These are phyloP conservation scores for Novumbra hubbsi DNA, from an alignment of 2,797 vertebrate genomes.

Conservation along the genomic window DNA sequence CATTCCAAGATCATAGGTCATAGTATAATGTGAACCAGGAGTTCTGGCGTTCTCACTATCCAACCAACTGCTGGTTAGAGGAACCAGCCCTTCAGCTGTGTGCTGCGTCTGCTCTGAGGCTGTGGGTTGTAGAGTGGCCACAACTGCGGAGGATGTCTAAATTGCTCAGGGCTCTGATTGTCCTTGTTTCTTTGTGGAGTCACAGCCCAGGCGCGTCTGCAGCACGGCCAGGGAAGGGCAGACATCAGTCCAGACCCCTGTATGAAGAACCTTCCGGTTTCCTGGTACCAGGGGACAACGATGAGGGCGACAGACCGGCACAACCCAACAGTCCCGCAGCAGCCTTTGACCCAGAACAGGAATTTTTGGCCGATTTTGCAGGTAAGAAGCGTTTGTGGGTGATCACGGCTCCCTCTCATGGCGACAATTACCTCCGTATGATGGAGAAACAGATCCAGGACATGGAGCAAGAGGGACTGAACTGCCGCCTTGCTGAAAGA, in stretches of 20 bases:
- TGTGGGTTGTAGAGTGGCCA: background rate
- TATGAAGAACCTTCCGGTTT: constrained; percentile 62
- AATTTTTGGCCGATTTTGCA: constrained; percentile 73
- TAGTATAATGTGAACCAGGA: constrained; percentile 72
- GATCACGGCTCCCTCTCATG: constrained; percentile 72
- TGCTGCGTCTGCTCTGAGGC: background rate
- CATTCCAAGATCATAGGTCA: constrained; percentile 69
- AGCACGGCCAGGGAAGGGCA: constrained; percentile 30
- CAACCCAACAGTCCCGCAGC: constrained; percentile 33
- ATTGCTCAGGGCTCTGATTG: constrained; percentile 41
- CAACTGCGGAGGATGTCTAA: constrained; percentile 49
- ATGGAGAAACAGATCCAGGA: constrained; percentile 80
- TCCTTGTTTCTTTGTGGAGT: constrained; percentile 63
- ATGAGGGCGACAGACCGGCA: constrained; percentile 38
- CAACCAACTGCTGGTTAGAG: constrained; percentile 1
- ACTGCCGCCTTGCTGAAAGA: constrained; percentile 76
- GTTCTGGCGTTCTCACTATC: background rate
- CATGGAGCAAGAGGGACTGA: constrained; percentile 67
- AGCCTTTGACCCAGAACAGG: constrained; percentile 55
- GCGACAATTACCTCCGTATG: constrained; percentile 75
- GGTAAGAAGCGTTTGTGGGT: constrained; percentile 79
- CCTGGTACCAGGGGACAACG: constrained; percentile 40
- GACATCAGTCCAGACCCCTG: constrained; percentile 58
- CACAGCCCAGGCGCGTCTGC: constrained; percentile 39
- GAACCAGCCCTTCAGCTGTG: background rate